Base-by-base conservation (phyloP, 2,797 vertebrate genomes). In the Tadarida brasiliensis region DNA sequence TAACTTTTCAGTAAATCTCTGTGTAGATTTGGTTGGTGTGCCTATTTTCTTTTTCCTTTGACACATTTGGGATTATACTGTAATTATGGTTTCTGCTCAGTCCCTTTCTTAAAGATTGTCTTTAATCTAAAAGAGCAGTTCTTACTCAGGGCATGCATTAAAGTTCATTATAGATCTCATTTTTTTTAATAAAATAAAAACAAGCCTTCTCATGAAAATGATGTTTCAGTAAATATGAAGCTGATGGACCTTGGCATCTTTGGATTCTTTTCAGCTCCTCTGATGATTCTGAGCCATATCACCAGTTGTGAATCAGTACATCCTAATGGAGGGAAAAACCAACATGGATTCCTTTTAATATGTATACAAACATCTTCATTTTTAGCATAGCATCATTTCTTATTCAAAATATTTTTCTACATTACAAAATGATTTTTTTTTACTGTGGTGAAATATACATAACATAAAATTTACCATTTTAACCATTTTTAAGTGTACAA, bases 161-260 rank as follows among this genome's bases (percentile, higher is more conserved):
- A 90, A 96, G 35, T 93, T 11, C 59, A 73, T 33, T 91, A 8
- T 30, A 92, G 19, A 65, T n/a, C 76, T 85, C 47, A 26, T 91
- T 92, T 57, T 67, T 82, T 63, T 30, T 67, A 68, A 76, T 54
- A 65, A 76, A 86, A 47, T 76, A 76, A 70, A 70, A 71, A 54
- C 20, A 84, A 67, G 7, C 2, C n/a, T 84, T 73, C 28, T 49
- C 17, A 19, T 44, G 10, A 11, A 88, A 94, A 73, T 84, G n/a
- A 71, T 47, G 33, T n/a, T 44, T 91, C 11, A 57, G 3, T 80
- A 73, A 80, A 59, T 33, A 9, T 30, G 39, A 84, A 33, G 20
- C 22, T 33, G n/a, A 56, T 88, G n/a, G 57, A 59, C 24, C 39
- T 86, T 67, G 56, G 35, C 20, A 80, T 73, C 73, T 33, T 33